These are phyloP conservation scores for Galaxea fascicularis DNA, from an alignment of 92 coral and sea anemone genomes.

Conservation along the genomic window DNA sequence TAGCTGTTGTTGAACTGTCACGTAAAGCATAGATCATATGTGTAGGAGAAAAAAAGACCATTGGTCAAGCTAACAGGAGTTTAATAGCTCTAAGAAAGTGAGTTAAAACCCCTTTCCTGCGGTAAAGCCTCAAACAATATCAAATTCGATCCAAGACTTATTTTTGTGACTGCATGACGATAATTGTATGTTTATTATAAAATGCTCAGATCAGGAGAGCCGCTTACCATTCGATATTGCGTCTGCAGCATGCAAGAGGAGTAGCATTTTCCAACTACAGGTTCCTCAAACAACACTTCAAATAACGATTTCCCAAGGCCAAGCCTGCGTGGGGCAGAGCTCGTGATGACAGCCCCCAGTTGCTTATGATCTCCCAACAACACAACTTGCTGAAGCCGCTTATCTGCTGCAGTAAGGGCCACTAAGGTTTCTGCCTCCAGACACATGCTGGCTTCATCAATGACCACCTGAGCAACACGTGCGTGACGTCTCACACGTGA, in stretches of 20 bases:
- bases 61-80: no score
- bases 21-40: no score
- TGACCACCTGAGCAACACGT: slow-evolving; percentile 76
- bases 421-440: slow-evolving; percentile 87
- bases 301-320: slow-evolving; percentile 88
- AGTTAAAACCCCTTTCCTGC: no score
- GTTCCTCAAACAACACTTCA: slow-evolving; percentile 59
- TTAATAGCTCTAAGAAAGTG: no score
- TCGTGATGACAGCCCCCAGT: slow-evolving; percentile 77
- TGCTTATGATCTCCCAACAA: slow-evolving; percentile 87
- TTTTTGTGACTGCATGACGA: no score
- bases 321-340: slow-evolving; percentile 72
- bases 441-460: slow-evolving; percentile 94
- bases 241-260: slow-evolving; percentile 72
- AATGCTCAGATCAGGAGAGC: background rate
- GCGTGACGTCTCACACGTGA: slow-evolving; percentile 80
- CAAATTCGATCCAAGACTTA: no score
- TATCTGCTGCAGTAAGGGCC: slow-evolving; percentile 77
- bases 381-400: slow-evolving; percentile 78
- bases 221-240: slow-evolving; percentile 92
- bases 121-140: no score
- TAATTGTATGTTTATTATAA: no score
- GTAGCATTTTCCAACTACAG: slow-evolving; percentile 59
- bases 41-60: no score
- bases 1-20: no score